Evolutionary conservation across 2,113 vertebrate genomes (phyloP), one percentile per base, ranked within the genome.

Genomic region (Myodes glareolus): DNA sequence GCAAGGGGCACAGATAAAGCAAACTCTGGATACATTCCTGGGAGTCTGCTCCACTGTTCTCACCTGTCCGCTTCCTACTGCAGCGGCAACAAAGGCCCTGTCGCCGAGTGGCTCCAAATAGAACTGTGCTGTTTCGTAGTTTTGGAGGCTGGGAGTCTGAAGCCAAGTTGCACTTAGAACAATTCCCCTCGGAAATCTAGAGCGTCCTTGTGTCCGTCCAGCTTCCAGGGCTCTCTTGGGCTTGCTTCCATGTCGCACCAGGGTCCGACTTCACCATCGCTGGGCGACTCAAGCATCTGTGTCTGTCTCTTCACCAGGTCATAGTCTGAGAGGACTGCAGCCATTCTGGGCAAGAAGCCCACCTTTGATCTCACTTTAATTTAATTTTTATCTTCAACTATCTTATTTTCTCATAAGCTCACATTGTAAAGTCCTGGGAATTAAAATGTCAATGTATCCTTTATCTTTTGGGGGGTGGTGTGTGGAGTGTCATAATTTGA

Each of bases 271-370:
- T 23, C 17, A 10, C 12, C 25, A 39, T 16, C 42, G 23, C 5
- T 4, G 23, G 77, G 27, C 0, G 0, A 16, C 36, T n/a, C 42
- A 25, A 63, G 58, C 19, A 0, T 50, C 7, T 13, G 23, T 42
- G 39, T 42, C 21, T 58, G 12, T 4, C 13, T 81, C 52, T 68
- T 80, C 31, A 86, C 1, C 29, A 0, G 3, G 67, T 25, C 33
- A 0, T 52, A 33, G 42, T 36, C 63, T 76, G 3, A 7, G 2
- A 91, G 47, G 25, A 50, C 7, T 33, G 39, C 0, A 10, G 8
- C 14, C 31, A 5, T 5, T 9, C 7, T 88, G 33, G 31, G 21
- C 14, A 27, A 76, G 45, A 33, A 31, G 25, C 11, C 8, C 12
- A 12, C 16, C 25, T 12, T 29, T 68, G 36, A 29, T 11, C 25